phyloP scores from a whole-genome alignment of 2,888 invertebrate species.

The Nomada goodeniana region DNA sequence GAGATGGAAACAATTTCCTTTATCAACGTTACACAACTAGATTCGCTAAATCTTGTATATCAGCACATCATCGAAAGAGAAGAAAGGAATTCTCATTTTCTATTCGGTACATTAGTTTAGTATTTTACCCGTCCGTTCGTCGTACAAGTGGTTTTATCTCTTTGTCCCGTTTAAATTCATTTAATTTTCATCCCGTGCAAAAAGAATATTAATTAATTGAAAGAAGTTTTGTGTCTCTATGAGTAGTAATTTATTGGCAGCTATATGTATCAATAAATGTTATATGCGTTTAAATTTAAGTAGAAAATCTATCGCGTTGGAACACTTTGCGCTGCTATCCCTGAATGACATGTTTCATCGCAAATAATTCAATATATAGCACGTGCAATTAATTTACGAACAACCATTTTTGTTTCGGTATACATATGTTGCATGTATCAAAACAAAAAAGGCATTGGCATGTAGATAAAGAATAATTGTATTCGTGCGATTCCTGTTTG shows the following conservation, averaged over 20 bases:
- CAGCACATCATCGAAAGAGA: conserved; percentile 13
- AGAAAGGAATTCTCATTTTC: conserved; percentile 8
- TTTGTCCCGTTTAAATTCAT: not conserved
- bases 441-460: not conserved
- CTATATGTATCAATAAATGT: conserved; percentile 36
- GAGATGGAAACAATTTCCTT: conserved; percentile 10
- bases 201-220: conserved; percentile 17
- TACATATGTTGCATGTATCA: not conserved
- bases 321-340: not conserved
- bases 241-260: conserved; percentile 31
- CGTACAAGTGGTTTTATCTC: conserved; percentile 10
- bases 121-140: not conserved
- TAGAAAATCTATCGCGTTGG: conserved; percentile 17
- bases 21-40: not conserved
- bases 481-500: conserved; percentile 3
- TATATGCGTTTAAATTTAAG: conserved; percentile 25
- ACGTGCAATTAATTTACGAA: conserved; percentile 1
- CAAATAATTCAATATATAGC: not conserved
- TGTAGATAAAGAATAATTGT: not conserved
- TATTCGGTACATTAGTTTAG: not conserved
- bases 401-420: not conserved
- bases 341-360: not conserved
- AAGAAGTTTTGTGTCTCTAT: conserved; percentile 4
- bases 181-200: conserved; percentile 11
- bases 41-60: conserved; percentile 7